A percentile compares a stretch with the other conserved stretches of the same genome.
Evolutionary conservation across 1,140 invertebrate genomes (phyloP).

Genomic region (Drosophila mojavensis): DNA sequence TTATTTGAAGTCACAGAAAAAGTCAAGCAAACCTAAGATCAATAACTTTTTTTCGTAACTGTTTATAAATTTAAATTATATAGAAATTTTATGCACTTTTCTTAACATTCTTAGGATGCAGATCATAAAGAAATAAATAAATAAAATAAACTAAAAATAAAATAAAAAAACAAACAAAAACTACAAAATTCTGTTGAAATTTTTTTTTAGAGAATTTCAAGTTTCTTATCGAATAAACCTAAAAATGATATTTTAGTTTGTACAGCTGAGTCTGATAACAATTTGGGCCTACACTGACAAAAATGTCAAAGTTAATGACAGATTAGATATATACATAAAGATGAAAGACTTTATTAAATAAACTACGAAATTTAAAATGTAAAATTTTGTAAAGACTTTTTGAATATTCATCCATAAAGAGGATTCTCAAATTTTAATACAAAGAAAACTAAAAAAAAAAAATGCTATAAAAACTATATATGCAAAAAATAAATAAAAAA

Average conservation of each 20-base stretch:
- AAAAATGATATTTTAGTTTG: conserved; percentile 70
- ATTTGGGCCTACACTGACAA: conserved; percentile 22
- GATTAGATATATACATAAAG: background rate
- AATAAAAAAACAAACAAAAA: background rate
- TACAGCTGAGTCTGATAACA: conserved; percentile 59
- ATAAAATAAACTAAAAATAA: too few relatives aligned
- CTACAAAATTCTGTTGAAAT: conserved; percentile 33
- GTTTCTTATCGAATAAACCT: conserved; percentile 65
- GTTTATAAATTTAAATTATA: conserved; percentile 5
- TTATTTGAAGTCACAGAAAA: too few relatives aligned
- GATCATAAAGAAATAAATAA: too few relatives aligned
- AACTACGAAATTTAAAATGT: background rate
- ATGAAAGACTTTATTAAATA: background rate
- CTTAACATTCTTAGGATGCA: background rate
- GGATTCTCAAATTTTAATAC: too few relatives aligned
- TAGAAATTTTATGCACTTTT: background rate
- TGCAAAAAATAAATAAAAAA: too few relatives aligned
- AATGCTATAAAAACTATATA: too few relatives aligned
- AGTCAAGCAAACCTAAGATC: background rate
- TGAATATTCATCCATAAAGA: too few relatives aligned
- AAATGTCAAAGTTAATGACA: background rate
- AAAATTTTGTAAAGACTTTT: too few relatives aligned
- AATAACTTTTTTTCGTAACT: background rate
- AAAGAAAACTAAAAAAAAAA: too few relatives aligned
- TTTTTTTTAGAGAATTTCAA: background rate